Base-by-base conservation (phyloP, 2,113 vertebrate species). In the Pogona vitticeps region DNA sequence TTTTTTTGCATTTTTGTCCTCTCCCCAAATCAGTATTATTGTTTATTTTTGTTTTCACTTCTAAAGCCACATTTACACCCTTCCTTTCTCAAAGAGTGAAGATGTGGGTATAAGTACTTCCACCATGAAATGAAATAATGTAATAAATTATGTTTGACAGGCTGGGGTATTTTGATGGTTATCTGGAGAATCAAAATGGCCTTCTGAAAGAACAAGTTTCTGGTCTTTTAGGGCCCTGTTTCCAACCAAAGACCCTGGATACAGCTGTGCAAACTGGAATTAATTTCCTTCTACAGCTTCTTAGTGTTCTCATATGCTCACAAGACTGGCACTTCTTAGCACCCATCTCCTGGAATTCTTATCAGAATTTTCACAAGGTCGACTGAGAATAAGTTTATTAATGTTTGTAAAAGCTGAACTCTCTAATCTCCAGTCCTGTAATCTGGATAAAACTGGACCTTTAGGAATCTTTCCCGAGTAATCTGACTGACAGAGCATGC, bases 321-420 rank as follows among this genome's bases (percentile, higher is more conserved):
- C 18, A 63, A 63, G 76, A 3, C n/a, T 15, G 46, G 13, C 31
- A 38, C 33, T 79, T 78, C n/a, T 23, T 10, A 36, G 17, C 28
- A 79, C 15, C n/a, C 40, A 56, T n/a, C 13, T n/a, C 15, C 56
- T 38, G 21, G 31, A 77, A 77, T 31, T n/a, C 14, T 77, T 23
- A 59, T 13, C 52, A 61, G 56, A 31, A 79, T 79, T 79, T 79
- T 79, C n/a, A 59, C 31, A 61, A 38, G 58, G n/a, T 15, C 13
- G 21, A 23, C 59, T 65, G 40, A 70, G 83, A 18, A 1, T 36
- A 65, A 4, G 31, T 1, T 21, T 58, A 82, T 83, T 91, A 79
- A 70, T 87, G 28, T 42, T 91, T 83, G 42, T 80, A 82, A n/a
- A 83, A 23, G n/a, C 71, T 86, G 20, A 86, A 38, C 68, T 82